Evolutionary conservation across 2,888 invertebrate genomes (phyloP).

Genomic region (Callimorpha dominula): DNA sequence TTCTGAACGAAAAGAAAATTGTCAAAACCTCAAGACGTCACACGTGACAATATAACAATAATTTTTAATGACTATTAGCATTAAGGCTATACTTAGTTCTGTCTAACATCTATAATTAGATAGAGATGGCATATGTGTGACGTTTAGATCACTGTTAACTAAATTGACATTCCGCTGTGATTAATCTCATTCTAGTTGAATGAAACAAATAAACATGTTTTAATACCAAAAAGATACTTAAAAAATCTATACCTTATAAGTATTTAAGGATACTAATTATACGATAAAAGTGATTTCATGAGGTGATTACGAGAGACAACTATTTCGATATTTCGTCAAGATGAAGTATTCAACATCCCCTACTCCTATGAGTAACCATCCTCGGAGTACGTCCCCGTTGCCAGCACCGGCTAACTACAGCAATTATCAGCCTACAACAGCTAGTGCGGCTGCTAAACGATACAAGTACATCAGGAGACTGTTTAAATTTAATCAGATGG

Average conservation of each 20-base stretch:
- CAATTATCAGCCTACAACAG: conserved; percentile 89
- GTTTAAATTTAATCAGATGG: conserved; percentile 98
- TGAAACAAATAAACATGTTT: conserved; percentile 51
- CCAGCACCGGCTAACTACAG: conserved; percentile 90
- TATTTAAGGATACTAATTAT: conserved; percentile 23
- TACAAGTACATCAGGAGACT: conserved; percentile 95
- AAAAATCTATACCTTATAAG: conserved; percentile 16
- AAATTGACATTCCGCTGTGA: conserved; percentile 47
- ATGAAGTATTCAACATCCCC: conserved; percentile 89
- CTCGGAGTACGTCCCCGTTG: conserved; percentile 88
- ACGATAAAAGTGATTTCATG: conserved; percentile 36
- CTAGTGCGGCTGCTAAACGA: conserved; percentile 94
- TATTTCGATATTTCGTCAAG: conserved; percentile 32
- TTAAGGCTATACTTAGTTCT: neutral
- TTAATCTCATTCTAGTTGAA: conserved; percentile 28
- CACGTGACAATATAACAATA: neutral
- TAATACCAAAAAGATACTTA: conserved; percentile 20
- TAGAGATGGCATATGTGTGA: conserved; percentile 20
- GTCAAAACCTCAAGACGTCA: conserved; percentile 28
- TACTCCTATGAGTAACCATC: conserved; percentile 79
- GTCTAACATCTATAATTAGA: neutral
- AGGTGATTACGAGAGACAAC: conserved; percentile 30
- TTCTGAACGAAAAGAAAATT: conserved; percentile 31
- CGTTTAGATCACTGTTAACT: conserved; percentile 18
- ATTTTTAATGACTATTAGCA: conserved; percentile 10